A percentile compares a stretch with the other conserved stretches of the same genome.
phyloP scores from a whole-genome alignment of 2,113 vertebrate species.

The Panurus biarmicus region DNA sequence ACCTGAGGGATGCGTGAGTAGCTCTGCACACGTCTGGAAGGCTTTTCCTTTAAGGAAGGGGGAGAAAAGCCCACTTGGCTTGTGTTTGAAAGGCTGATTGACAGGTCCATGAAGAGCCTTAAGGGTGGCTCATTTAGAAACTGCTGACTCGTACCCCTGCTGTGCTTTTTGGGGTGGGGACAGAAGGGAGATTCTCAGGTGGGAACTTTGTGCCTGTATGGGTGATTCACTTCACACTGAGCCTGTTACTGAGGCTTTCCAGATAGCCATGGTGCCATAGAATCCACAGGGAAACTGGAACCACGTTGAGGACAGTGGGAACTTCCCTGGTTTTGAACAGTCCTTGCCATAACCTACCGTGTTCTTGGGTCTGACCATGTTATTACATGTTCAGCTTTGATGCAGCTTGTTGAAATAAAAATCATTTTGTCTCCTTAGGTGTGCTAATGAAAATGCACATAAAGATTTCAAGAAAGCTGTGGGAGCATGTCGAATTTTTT shows the following conservation, averaged over 20 bases:
- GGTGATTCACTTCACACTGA: not conserved
- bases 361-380: not conserved
- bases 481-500: constrained; percentile 80
- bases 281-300: not conserved
- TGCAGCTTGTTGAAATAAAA: not conserved
- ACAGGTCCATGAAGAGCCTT: not conserved
- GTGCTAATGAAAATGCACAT: constrained; percentile 81
- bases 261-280: accelerated
- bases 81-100: not conserved
- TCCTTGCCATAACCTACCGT: not conserved
- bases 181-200: not conserved
- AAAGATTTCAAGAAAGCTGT: constrained; percentile 86
- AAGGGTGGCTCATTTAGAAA: not conserved
- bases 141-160: not conserved
- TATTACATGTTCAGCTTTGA: not conserved
- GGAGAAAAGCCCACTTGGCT: not conserved
- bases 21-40: not conserved
- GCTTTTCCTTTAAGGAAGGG: not conserved
- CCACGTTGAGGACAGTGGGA: not conserved
- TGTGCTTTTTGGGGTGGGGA: not conserved
- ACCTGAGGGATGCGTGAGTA: constrained; percentile 82
- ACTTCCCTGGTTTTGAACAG: not conserved
- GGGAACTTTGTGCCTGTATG: not conserved
- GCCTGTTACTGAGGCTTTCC: not conserved
- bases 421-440: constrained; percentile 48